Base-by-base conservation (phyloP, 2,888 invertebrate species). In the Dasysyrphus tricinctus region DNA sequence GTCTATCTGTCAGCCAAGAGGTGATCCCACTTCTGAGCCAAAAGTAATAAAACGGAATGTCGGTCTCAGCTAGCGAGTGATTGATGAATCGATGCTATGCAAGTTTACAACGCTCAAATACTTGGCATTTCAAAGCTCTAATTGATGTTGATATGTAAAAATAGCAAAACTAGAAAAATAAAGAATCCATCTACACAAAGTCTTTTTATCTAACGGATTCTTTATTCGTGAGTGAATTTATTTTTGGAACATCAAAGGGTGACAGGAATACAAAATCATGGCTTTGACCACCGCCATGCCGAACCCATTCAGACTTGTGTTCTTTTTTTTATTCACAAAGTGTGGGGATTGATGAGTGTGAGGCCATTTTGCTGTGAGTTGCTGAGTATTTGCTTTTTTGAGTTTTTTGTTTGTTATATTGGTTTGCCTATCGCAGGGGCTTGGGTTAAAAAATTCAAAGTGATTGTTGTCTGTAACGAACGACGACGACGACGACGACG, bases 61-160 rank as follows among this genome's bases (percentile, higher is more conserved):
- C 86, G 69, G 75, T 78, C 74, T 74, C 49, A 39, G 61, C 61
- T 29, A 51, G 14, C 61, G 78, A 86, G 78, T 86, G 86, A 82
- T 86, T 86, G 86, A 86, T 86, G 86, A 86, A 86, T 86, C 82
- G 82, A 86, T 86, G 86, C 82, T 86, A 86, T 86, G 86, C 86
- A 86, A 86, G 86, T 82, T 75, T 86, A 82, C 86, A 86, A 82
- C 72, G 75, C 86, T 86, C 82, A 86, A 70, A 86, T 86, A 78
- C 65, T 86, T 86, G 75, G 86, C 86, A 82, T 86, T 86, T 82
- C 78, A 79, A 72, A 82, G 78, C 82, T 82, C 82, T 86, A 86
- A 86, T 86, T 86, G 86, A 86, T 86, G 86, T 86, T 82, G 86
- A 82, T 86, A 61, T 82, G 51, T 78, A 78, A 75, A 70, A 74